phyloP scores from a whole-genome alignment of 2,888 invertebrate genomes.

The Acleris literana region DNA sequence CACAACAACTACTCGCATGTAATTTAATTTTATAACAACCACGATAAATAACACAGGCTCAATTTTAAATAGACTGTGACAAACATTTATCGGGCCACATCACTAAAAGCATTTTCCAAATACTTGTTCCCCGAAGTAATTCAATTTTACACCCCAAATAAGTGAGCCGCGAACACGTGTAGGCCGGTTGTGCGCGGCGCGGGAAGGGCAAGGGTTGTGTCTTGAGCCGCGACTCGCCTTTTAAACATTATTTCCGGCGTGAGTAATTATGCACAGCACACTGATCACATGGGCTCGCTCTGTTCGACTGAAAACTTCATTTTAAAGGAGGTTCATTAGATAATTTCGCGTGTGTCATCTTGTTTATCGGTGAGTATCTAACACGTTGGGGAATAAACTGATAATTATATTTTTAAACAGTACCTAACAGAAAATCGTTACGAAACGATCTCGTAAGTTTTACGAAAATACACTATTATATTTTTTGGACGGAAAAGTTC shows the following conservation, averaged over 20 bases:
- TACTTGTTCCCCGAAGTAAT: slow-evolving; percentile 61
- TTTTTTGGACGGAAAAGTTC: too few relatives aligned
- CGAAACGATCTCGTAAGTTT: too few relatives aligned
- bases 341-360: slow-evolving; percentile 32
- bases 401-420: too few relatives aligned
- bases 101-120: slow-evolving; percentile 63
- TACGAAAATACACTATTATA: too few relatives aligned
- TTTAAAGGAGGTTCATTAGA: slow-evolving; percentile 43
- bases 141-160: slow-evolving; percentile 70
- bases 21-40: neutral
- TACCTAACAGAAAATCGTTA: too few relatives aligned
- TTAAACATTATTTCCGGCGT: slow-evolving; percentile 69
- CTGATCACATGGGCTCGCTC: slow-evolving; percentile 52
- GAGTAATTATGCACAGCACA: slow-evolving; percentile 65
- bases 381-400: too few relatives aligned
- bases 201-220: slow-evolving; percentile 54
- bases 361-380: slow-evolving; percentile 18
- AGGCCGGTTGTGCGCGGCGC: slow-evolving; percentile 48
- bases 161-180: slow-evolving; percentile 57
- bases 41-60: slow-evolving; percentile 10
- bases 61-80: slow-evolving; percentile 35
- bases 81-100: slow-evolving; percentile 44
- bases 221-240: slow-evolving; percentile 47
- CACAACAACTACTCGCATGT: slow-evolving; percentile 22
- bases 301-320: slow-evolving; percentile 41